phyloP scores from a whole-genome alignment of 2,113 vertebrate genomes.

The Merops nubicus region DNA sequence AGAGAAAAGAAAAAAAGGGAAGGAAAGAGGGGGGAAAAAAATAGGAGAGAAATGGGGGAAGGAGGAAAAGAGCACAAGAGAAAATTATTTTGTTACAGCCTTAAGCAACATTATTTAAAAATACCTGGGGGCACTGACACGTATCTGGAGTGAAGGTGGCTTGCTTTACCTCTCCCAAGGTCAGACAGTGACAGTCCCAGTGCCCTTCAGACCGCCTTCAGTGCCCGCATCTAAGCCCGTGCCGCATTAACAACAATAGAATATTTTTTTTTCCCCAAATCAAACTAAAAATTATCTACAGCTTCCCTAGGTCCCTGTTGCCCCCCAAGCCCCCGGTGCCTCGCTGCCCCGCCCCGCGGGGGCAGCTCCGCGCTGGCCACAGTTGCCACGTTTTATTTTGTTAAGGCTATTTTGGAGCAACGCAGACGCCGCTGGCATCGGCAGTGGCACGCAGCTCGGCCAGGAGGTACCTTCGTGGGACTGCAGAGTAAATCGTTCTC shows the following conservation, averaged over 20 bases:
- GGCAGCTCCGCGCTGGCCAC: not conserved
- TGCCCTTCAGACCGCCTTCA: not conserved
- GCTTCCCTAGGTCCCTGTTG: not conserved
- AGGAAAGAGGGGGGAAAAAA: not conserved
- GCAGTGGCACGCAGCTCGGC: not conserved
- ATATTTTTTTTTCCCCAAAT: not conserved
- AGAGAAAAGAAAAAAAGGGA: not conserved
- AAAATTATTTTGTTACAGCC: not conserved
- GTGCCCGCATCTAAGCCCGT: not conserved
- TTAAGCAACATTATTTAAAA: not conserved
- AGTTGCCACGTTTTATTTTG: fast-evolving
- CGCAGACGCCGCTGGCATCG: not conserved
- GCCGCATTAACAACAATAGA: not conserved
- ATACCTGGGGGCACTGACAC: not conserved
- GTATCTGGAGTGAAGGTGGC: not conserved
- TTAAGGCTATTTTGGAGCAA: fast-evolving
- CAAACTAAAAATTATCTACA: not conserved
- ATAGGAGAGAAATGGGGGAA: not conserved
- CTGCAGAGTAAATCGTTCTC: not conserved
- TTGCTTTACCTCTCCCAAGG: not conserved
- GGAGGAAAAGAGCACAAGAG: not conserved
- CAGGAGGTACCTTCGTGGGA: not conserved
- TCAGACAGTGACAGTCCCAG: not conserved
- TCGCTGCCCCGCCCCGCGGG: not conserved
- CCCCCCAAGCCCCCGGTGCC: not conserved